Base-by-base conservation (phyloP, 2,888 invertebrate genomes). In the Limenitis camilla region DNA sequence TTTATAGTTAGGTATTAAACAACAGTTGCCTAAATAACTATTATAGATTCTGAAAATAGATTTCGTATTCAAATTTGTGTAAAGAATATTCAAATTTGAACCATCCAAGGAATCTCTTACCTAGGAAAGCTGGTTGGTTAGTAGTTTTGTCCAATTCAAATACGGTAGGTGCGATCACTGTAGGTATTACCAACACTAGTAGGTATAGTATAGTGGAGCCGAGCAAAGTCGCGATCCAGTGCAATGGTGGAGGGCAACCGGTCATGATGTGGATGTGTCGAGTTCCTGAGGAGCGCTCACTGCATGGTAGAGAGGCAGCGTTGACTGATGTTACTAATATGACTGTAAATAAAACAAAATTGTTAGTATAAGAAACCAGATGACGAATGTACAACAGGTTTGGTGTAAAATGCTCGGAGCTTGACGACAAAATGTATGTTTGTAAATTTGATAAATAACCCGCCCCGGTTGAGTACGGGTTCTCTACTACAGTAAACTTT, bases 201-300 rank as follows among this genome's bases (percentile, higher is more conserved):
- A 72, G 5, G 58, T 64, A 62, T 47, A 88, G 72, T 5, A 81
- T 28, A 0, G 81, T 0, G 75, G 94, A 94, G 64, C 89, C 89
- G 1, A 84, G 2, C 41, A 91, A 89, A 46, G 89, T 89, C 5
- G 89, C 78, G 2, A 83, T 38, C 94, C 94, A 95, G 72, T 92
- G 92, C 6, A 88, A 74, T 8, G 74, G 62, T 1, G 89, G 80
- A 0, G 90, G 78, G 29, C 92, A 89, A 4, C 93, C 92, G 0
- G 91, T 85, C 91, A 93, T 90, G 28, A 89, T 72, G 76, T 94
- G 93, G 35, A 93, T 70, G 62, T 91, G 91, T 29, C 93, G 91
- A 33, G 93, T 86, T 46, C 90, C 91, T 1, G 88, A 83, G 5
- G 72, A 68, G 7, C 90, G 85, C 74, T 95, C 94, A 49, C 79